Base-by-base conservation (phyloP, 2,113 vertebrate species). In the Lethenteron reissneri region DNA sequence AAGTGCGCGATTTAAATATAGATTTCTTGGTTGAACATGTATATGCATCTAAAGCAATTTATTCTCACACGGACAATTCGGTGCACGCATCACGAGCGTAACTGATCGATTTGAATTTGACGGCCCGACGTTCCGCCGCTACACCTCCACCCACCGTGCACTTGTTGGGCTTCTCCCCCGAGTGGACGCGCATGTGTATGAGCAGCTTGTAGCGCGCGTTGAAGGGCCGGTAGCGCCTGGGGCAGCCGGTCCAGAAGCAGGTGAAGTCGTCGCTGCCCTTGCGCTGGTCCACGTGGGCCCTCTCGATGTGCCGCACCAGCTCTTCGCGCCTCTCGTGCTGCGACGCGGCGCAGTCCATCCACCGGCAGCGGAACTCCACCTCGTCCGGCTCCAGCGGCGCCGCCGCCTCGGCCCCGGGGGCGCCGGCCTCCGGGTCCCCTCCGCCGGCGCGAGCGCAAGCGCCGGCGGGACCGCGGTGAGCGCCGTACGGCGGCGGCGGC, bases 141-240 rank as follows among this genome's bases (percentile, higher is more conserved):
- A 41, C 41, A 41, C 41, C 41, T 41, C 41, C 41, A 90, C 92
- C 94, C 81, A 99, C 94, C 94, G 97, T 99, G 70, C 94, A 99
- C 78, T 96, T 99, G 85, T 99, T 99, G 70, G 94, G 94, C 80
- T 99, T 99, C 80, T 97, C 94, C 70, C 94, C 94, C 1, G 94
- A 99, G 81, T 99, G 94, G 76, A 99, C 94, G 74, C 92, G 87
- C 92, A 99, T 99, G 79, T 99, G 94, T 80, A 99, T 99, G 78
- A 99, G 88, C 79, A 99, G 85, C 81, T 99, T 99, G 84, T 99
- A 99, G 76, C 94, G 94, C 62, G 94, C 94, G 12, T 99, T 99
- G 84, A 99, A 99, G 76, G 94, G 92, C 76, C 96, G 95, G 78
- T 95, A 95, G 41, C 92, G 89, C 56, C 94, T 87, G 75, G 92